A percentile compares a stretch with the other conserved stretches of the same genome.
These are phyloP conservation scores for Drosophila percnosoma DNA, from an alignment of 2,888 invertebrate species.

Conservation along the genomic window DNA sequence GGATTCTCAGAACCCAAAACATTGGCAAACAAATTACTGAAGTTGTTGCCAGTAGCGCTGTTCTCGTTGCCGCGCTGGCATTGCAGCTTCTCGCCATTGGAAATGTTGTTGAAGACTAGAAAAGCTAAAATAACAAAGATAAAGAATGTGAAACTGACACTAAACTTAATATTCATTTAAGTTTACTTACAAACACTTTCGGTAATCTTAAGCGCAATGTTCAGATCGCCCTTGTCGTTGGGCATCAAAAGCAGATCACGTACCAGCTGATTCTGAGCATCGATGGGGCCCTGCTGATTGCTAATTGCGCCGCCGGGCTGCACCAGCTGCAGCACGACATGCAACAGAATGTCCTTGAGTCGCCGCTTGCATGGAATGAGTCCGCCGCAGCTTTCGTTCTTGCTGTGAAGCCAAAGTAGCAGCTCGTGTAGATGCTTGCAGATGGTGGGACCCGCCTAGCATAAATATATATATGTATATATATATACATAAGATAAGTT, in stretches of 20 bases:
- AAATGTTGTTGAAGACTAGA: slow-evolving; percentile 86
- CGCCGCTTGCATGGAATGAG: slow-evolving; percentile 86
- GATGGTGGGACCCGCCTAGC: slow-evolving; percentile 91
- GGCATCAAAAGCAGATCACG: slow-evolving; percentile 87
- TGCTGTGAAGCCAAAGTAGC: slow-evolving; percentile 88
- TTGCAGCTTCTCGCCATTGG: slow-evolving; percentile 86
- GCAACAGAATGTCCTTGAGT: slow-evolving; percentile 87
- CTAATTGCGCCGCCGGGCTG: slow-evolving; percentile 88
- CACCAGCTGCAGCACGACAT: slow-evolving; percentile 90
- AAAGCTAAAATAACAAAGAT: slow-evolving; percentile 80
- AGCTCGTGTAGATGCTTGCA: slow-evolving; percentile 91
- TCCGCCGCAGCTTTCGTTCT: slow-evolving; percentile 87
- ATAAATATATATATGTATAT: too few species aligned
- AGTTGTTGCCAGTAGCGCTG: slow-evolving; percentile 86
- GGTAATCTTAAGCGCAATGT: slow-evolving; percentile 90
- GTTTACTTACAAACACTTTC: slow-evolving; percentile 88
- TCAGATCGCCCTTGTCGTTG: slow-evolving; percentile 89
- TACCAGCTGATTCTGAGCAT: slow-evolving; percentile 90
- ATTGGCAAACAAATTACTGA: slow-evolving; percentile 91
- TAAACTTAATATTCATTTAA: not conserved
- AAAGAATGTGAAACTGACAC: not conserved
- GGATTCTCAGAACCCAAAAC: slow-evolving; percentile 88
- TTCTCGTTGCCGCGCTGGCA: slow-evolving; percentile 86
- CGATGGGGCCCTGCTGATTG: slow-evolving; percentile 89
- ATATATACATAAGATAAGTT: not conserved